Evolutionary conservation across 2,797 vertebrate genomes (phyloP), one percentile per base, ranked within the genome.

Genomic region (Micropoecilia bifurca): DNA sequence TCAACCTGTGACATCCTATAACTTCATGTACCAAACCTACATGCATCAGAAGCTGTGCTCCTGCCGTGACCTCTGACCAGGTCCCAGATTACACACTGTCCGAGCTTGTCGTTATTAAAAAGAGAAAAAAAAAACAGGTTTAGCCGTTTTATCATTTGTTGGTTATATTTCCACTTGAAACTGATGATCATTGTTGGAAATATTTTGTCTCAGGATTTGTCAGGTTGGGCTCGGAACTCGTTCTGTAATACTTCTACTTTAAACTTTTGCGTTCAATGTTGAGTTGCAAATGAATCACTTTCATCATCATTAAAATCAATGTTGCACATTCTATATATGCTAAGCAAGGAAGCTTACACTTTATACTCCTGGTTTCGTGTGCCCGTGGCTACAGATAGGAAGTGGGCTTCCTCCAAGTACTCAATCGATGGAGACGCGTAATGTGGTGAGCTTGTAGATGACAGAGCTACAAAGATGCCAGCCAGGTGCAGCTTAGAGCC

Each of bases 1-100:
- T 88, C 80, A 88, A 74, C 81, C 74, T 0, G 25, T 57, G 78
- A 80, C 77, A 84, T 90, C 87, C 83, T 83, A 73, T 74, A 76
- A 75, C 33, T 68, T 68, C 36, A 41, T 72, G 75, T 13, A 71
- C 81, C 84, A 87, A 91, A 91, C 20, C 77, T 72, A 18, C 39
- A 78, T 72, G 69, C 53, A 30, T 39, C 61, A 73, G 36, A 59
- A 71, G 74, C 74, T 63, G n/a, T 5, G 18, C 59, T 13, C 53
- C 68, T 59, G 1, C 25, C 41, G 41, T n/a, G 47, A 68, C 74
- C 57, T 66, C 68, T 79, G 80, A 88, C 83, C 80, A 66, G 48
- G 84, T 90, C 79, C 73, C 53, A 71, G 53, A 68, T 79, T 91
- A 57, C 47, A 68, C 39, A 66, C 3, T 3, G 59, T 77, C 79